Evolutionary conservation across 2,797 vertebrate species (phyloP).

Genomic region (Chlorospingus semifuscus): DNA sequence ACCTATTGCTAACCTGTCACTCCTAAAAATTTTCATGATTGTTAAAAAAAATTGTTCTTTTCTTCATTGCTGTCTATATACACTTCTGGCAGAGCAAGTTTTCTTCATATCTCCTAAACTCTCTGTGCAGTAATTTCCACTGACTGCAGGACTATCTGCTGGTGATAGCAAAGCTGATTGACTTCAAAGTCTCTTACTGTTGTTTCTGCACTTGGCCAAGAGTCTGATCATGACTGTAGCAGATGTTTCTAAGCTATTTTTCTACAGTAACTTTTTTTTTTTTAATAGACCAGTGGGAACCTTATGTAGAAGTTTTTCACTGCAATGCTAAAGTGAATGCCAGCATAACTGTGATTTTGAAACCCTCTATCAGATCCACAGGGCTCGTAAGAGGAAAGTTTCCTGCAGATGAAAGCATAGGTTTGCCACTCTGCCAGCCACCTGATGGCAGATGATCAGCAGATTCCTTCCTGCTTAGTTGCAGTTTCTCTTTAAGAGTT

Average conservation of each 20-base stretch:
- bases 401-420: conserved; percentile 46
- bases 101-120: conserved; percentile 29
- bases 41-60: not conserved
- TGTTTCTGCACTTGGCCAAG: conserved; percentile 60
- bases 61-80: not conserved
- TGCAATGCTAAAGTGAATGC: conserved; percentile 43
- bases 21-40: not conserved
- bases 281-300: conserved; percentile 55
- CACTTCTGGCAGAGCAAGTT: conserved; percentile 18
- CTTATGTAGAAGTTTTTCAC: conserved; percentile 56
- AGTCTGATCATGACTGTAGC: conserved; percentile 58
- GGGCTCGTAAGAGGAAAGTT: not conserved
- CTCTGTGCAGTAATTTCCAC: conserved; percentile 47
- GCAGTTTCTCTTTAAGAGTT: not conserved
- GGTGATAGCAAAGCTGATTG: conserved; percentile 63
- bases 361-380: conserved; percentile 26
- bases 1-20: not conserved
- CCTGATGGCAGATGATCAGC: conserved; percentile 37
- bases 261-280: not conserved
- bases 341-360: conserved; percentile 47
- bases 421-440: conserved; percentile 40
- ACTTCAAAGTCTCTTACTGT: conserved; percentile 70
- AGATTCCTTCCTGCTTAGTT: conserved; percentile 25
- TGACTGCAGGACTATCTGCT: conserved; percentile 52
- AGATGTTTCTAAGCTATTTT: conserved; percentile 61